Conservation (phyloP, 2,113 vertebrate species). For the Phyllostomus discolor region DNA sequence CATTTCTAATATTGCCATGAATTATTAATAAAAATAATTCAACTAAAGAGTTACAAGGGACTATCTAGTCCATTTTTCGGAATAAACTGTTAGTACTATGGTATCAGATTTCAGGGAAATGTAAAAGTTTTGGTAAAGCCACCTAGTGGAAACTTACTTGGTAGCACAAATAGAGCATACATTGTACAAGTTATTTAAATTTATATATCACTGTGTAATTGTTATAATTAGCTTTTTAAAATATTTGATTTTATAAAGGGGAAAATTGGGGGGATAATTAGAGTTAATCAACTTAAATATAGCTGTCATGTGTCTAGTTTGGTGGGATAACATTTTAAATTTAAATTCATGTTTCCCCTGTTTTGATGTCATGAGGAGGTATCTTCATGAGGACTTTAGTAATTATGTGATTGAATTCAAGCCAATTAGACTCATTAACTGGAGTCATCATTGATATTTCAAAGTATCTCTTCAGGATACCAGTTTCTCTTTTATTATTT, state of each 20-base stretch:
- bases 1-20: neutral
- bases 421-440: neutral
- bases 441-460: neutral
- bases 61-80: neutral
- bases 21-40: neutral
- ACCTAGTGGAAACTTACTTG: neutral
- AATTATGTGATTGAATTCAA: neutral
- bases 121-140: neutral
- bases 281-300: neutral
- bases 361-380: neutral
- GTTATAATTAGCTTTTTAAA: neutral
- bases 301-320: neutral
- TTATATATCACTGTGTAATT: neutral
- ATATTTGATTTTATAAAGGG: conserved; percentile 16
- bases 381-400: neutral
- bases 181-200: neutral
- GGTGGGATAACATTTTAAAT: neutral
- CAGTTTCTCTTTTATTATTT: neutral
- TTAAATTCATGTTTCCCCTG: conserved; percentile 19
- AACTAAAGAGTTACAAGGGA: neutral
- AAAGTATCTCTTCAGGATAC: neutral
- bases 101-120: neutral
- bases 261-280: neutral
- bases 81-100: neutral
- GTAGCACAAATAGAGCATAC: neutral